Evolutionary conservation across 2,797 vertebrate genomes (phyloP).

Genomic region (Silurus aristotelis): DNA sequence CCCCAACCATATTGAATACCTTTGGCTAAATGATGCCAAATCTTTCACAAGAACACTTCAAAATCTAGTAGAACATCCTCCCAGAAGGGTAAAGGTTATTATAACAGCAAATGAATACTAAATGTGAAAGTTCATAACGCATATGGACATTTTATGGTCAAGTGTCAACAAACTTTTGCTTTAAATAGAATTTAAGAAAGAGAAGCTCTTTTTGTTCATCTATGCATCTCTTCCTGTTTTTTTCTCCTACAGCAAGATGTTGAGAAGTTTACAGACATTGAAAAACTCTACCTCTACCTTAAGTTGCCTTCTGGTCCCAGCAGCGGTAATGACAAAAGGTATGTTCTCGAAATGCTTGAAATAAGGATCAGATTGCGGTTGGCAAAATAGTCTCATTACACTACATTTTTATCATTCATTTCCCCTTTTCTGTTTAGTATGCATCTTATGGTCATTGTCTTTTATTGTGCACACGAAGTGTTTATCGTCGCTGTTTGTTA

Average conservation of each 20-base stretch:
- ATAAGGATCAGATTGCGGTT: not conserved
- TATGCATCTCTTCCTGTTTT: not conserved
- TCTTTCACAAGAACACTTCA: too few species aligned
- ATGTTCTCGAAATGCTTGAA: conserved; percentile 37
- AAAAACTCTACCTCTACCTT: conserved; percentile 99
- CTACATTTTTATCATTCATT: not conserved
- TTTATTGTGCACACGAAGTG: not conserved
- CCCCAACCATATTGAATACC: too few species aligned
- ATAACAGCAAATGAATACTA: too few species aligned
- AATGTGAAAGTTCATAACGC: too few species aligned
- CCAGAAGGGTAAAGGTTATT: too few species aligned
- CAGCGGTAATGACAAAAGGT: conserved; percentile 98
- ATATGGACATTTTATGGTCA: too few species aligned
- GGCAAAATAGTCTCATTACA: not conserved
- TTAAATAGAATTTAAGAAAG: not conserved
- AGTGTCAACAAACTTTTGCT: too few species aligned
- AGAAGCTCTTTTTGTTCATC: not conserved
- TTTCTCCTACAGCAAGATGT: conserved; percentile 92
- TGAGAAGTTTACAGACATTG: conserved; percentile 99
- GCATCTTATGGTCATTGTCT: not conserved
- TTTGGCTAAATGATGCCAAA: too few species aligned
- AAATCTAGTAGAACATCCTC: too few species aligned
- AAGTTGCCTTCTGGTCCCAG: conserved; percentile 99
- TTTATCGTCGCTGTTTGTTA: conserved; percentile 24
- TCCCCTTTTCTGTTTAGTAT: conserved; percentile 8